Conservation (phyloP, 2,113 vertebrate species). For the Cyphomyrus discorhynchus region DNA sequence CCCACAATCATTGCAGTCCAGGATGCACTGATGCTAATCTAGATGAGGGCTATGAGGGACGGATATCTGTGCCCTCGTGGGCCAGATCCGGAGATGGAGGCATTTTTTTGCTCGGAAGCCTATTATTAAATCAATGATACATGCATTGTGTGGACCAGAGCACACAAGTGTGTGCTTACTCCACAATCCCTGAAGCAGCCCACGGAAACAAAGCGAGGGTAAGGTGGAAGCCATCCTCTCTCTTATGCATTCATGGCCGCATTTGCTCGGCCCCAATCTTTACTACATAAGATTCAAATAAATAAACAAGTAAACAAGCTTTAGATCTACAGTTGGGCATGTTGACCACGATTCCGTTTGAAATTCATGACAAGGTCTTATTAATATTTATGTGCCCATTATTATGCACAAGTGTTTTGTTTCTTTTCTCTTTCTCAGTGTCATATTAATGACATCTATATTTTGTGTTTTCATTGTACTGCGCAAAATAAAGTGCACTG, state of each 20-base stretch:
- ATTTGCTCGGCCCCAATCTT: conserved; percentile 8
- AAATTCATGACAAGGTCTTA: conserved; percentile 56
- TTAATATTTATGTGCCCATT: conserved; percentile 51
- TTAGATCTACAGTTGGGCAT: conserved; percentile 41
- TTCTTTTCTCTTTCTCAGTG: conserved; percentile 30
- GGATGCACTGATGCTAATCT: conserved; percentile 50
- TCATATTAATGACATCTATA: conserved; percentile 19
- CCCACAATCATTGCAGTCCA: conserved; percentile 26
- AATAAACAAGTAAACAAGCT: conserved; percentile 5
- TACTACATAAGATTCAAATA: background rate
- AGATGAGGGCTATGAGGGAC: conserved; percentile 31
- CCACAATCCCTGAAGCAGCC: background rate
- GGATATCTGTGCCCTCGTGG: conserved; percentile 50
- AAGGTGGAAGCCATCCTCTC: conserved; percentile 12
- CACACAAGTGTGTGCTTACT: conserved; percentile 23
- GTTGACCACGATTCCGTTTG: conserved; percentile 55
- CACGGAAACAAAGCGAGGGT: background rate
- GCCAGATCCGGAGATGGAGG: conserved; percentile 45
- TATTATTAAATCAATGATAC: conserved; percentile 49
- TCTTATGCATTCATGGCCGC: conserved; percentile 40
- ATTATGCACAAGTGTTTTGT: conserved; percentile 37
- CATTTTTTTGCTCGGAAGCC: conserved; percentile 33
- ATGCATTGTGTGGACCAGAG: conserved; percentile 25
- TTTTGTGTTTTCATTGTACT: background rate
- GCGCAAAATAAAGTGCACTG: background rate